Evolutionary conservation across 2,888 invertebrate genomes (phyloP).

Genomic region (Mesorhabditis sp.): DNA sequence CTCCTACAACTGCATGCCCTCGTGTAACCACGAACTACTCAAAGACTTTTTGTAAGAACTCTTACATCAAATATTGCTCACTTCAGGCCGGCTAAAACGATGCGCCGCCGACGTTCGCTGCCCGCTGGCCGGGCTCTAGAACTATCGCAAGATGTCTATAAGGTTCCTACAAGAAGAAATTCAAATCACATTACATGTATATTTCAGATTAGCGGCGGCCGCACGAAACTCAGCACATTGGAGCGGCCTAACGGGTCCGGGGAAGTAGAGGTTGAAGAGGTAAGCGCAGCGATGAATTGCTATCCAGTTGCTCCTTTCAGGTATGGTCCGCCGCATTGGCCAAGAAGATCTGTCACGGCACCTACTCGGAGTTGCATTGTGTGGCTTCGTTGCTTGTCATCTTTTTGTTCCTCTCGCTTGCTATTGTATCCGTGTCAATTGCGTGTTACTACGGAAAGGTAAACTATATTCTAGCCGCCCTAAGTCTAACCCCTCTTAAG

Average conservation of each 20-base stretch:
- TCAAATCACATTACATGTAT: too few relatives aligned
- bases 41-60: not conserved
- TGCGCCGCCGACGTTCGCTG: not conserved
- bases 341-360: too few relatives aligned
- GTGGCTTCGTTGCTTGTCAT: not conserved
- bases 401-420: not conserved
- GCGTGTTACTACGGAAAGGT: not conserved
- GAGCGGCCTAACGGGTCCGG: too few relatives aligned
- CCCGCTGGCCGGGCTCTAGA: not conserved
- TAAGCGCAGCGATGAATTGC: not conserved
- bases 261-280: conserved; percentile 2
- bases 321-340: too few relatives aligned
- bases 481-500: not conserved
- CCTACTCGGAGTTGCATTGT: not conserved
- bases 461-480: not conserved
- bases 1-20: not conserved
- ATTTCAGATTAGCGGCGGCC: conserved; percentile 4
- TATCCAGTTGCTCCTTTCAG: too few relatives aligned
- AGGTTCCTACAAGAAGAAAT: not conserved
- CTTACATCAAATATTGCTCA: not conserved
- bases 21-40: not conserved
- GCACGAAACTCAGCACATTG: not conserved
- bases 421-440: not conserved
- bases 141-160: not conserved
- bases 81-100: not conserved